Evolutionary conservation across 1,140 invertebrate species (phyloP).

Genomic region (Drosophila tristis): DNA sequence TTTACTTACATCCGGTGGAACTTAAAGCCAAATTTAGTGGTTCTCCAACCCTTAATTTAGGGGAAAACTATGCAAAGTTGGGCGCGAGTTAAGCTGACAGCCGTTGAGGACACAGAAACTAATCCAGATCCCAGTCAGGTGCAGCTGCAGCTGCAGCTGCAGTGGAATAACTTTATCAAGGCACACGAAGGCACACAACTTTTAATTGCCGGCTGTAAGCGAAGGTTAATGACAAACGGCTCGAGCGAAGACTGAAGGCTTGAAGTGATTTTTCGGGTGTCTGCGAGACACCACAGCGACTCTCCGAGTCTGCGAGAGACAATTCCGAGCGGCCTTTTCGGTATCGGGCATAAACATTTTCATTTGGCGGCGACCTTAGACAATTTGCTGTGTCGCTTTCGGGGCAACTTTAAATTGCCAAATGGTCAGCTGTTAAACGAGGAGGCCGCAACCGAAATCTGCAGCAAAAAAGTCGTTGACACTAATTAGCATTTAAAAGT

Average conservation of each 20-base stretch:
- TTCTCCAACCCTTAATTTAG: neutral
- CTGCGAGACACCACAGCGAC: neutral
- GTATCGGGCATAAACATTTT: slow-evolving; percentile 46
- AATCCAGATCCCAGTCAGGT: slow-evolving; percentile 21
- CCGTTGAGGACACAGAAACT: neutral
- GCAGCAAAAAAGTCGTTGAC: slow-evolving; percentile 65
- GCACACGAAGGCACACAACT: slow-evolving; percentile 6
- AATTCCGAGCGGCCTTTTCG: slow-evolving; percentile 11
- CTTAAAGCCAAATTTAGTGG: no score
- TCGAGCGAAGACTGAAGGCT: neutral
- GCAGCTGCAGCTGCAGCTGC: slow-evolving; percentile 7
- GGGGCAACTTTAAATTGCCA: slow-evolving; percentile 48
- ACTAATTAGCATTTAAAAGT: slow-evolving; percentile 77
- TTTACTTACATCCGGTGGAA: no score
- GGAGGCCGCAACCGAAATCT: slow-evolving; percentile 2
- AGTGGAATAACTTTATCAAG: slow-evolving; percentile 11
- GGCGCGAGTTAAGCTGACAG: neutral
- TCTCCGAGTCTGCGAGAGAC: neutral
- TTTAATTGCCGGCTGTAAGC: slow-evolving; percentile 41
- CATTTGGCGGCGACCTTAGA: slow-evolving; percentile 43
- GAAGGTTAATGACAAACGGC: slow-evolving; percentile 50
- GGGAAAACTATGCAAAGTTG: neutral
- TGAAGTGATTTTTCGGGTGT: neutral
- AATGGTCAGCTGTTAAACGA: slow-evolving; percentile 53
- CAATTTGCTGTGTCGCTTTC: slow-evolving; percentile 22